Conservation (phyloP, 1,140 invertebrate species). For the Periplaneta americana region DNA sequence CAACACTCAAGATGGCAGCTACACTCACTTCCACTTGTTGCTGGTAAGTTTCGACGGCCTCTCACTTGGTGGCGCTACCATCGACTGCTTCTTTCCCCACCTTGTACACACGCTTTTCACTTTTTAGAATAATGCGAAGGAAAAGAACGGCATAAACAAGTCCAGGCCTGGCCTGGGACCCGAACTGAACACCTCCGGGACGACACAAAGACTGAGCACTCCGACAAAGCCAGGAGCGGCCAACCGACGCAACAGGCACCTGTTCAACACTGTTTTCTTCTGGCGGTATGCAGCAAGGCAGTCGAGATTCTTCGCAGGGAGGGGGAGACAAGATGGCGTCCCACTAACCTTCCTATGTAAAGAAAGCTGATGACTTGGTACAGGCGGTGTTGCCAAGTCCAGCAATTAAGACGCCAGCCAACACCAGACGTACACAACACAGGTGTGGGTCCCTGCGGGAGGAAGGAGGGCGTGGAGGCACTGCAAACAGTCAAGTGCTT, state of each 20-base stretch:
- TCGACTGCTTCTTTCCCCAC: not conserved
- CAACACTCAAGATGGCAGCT: not conserved
- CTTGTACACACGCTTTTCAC: not conserved
- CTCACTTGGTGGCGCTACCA: not conserved
- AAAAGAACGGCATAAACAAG: not conserved
- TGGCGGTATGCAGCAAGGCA: not conserved
- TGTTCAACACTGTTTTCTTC: no score
- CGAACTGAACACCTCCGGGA: not conserved
- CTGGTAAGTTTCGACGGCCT: not conserved
- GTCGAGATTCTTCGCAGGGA: not conserved
- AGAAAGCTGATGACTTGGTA: not conserved
- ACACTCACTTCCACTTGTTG: not conserved
- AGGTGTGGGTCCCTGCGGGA: no score
- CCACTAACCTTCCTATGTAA: not conserved
- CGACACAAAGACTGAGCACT: not conserved
- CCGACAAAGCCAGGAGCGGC: no score
- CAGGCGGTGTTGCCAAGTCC: not conserved
- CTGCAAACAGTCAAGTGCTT: no score
- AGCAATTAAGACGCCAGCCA: not conserved
- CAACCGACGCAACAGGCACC: not conserved
- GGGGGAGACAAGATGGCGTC: not conserved
- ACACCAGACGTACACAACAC: not conserved
- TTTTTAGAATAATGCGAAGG: not conserved
- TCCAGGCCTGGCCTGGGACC: not conserved
- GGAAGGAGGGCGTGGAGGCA: not conserved